Base-by-base conservation (phyloP, 2,888 invertebrate genomes). In the Bellardia bayeri region DNA sequence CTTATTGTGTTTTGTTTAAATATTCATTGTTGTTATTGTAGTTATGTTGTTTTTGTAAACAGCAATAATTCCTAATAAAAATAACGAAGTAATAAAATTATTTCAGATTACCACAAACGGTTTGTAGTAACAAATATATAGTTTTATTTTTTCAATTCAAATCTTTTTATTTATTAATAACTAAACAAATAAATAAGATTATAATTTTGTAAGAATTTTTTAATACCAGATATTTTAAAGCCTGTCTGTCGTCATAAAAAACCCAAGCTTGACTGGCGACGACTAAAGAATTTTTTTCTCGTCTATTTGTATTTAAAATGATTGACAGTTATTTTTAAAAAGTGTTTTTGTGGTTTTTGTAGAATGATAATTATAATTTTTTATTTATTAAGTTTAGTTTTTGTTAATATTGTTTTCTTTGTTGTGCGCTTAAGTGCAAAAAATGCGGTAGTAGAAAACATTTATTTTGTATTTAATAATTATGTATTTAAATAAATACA, bases 341-440 rank as follows among this genome's bases (percentile, higher is more conserved):
- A 80, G 63, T 37, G 71, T 80, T 40, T 63, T 63, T 71, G 80
- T 71, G 80, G 80, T 80, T 80, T 63, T 69, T 9, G 30, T 80
- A 49, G 64, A 51, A 76, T 64, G 76, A 64, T 49, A 11, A 37
- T 79, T 49, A 64, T 49, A 11, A 37, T 79, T 49, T 40, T 58
- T 68, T 37, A 16, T 13, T 37, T 63, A 11, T 49, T n/a, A 13
- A 37, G 11, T 33, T 23, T 23, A 23, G 23, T 23, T 23, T 23
- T 23, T 23, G 1, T 23, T 23, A 23, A 23, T 23, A 23, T 23
- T 9, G 9, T 16, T 8, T 16, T 5, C 23, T 9, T 49, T 49
- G 33, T 33, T 49, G 23, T 58, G 0, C 30, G 14, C 33, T 78
- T 37, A 37, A 45, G 13, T 9, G 13, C 8, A 45, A 45, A 33